A percentile compares a stretch with the other conserved stretches of the same genome.
Conservation (phyloP, 35 echinoderm and acorn worm species). For the Amphiura filiformis region DNA sequence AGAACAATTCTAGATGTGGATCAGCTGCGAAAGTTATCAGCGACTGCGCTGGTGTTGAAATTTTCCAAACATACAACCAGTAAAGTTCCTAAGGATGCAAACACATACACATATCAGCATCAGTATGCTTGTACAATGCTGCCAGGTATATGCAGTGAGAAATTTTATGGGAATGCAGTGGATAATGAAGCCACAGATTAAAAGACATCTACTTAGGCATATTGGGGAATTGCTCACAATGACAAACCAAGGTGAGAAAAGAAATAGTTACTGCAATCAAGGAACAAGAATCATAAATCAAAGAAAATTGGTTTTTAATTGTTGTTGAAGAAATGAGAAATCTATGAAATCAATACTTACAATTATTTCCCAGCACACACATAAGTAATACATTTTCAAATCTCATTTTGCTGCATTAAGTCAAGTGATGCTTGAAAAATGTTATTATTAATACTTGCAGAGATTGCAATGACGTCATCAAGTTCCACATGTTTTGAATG, state of each 20-base stretch:
- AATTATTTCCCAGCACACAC: too few relatives aligned
- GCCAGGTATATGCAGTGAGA: conserved; percentile 82
- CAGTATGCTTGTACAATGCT: conserved; percentile 91
- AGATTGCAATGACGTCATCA: too few relatives aligned
- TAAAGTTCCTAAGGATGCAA: conserved; percentile 66
- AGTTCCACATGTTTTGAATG: too few relatives aligned
- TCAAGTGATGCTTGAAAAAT: too few relatives aligned
- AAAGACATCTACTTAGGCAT: conserved; percentile 85
- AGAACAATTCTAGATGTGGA: conserved; percentile 74
- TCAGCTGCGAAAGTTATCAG: conserved; percentile 68
- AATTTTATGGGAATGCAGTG: conserved; percentile 71
- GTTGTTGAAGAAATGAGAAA: too few relatives aligned
- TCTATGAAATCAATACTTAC: too few relatives aligned
- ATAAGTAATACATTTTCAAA: too few relatives aligned
- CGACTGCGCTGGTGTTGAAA: conserved; percentile 64
- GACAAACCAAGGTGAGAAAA: conserved; percentile 50
- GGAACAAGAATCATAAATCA: too few relatives aligned
- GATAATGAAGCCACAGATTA: conserved; percentile 82
- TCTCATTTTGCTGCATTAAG: too few relatives aligned
- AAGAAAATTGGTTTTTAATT: too few relatives aligned
- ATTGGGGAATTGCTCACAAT: conserved; percentile 90
- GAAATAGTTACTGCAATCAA: too few relatives aligned
- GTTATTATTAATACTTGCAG: too few relatives aligned
- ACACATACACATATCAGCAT: conserved; percentile 50
- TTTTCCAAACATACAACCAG: conserved; percentile 69